These are phyloP conservation scores for Prosopocoilus inquinatus DNA, from an alignment of 2,888 invertebrate genomes.

Conservation along the genomic window DNA sequence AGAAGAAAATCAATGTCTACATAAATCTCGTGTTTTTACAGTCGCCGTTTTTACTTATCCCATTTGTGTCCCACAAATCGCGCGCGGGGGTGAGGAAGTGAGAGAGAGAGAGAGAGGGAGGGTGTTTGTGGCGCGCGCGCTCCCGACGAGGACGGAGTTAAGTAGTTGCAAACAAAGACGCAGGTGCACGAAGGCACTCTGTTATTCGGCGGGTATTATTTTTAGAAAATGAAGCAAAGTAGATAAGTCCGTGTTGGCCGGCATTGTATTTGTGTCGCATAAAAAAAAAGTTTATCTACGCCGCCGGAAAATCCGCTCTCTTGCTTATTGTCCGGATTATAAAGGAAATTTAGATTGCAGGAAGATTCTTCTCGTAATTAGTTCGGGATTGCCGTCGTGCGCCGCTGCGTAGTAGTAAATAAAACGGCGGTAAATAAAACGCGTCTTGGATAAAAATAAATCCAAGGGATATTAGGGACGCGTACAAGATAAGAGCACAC, in stretches of 20 bases:
- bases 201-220: slow-evolving; percentile 47
- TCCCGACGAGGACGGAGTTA: slow-evolving; percentile 28
- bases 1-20: slow-evolving; percentile 26
- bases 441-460: too few species aligned
- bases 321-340: slow-evolving; percentile 18
- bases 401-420: background rate
- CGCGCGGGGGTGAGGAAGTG: slow-evolving; percentile 21
- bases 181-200: slow-evolving; percentile 43
- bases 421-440: background rate
- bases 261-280: slow-evolving; percentile 20
- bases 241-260: slow-evolving; percentile 39
- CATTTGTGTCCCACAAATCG: slow-evolving; percentile 30
- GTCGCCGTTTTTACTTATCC: slow-evolving; percentile 30
- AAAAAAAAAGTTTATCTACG: slow-evolving; percentile 28
- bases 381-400: slow-evolving; percentile 3
- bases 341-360: slow-evolving; percentile 11
- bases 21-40: slow-evolving; percentile 33
- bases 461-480: too few species aligned
- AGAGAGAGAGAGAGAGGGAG: slow-evolving; percentile 19
- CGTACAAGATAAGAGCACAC: too few species aligned
- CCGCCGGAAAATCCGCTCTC: slow-evolving; percentile 11
- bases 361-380: background rate
- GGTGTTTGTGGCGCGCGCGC: background rate
- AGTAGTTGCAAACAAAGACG: slow-evolving; percentile 39
- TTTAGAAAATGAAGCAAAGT: slow-evolving; percentile 47